phyloP scores from a whole-genome alignment of 2,797 vertebrate species.

The Cirrhinus mrigala region DNA sequence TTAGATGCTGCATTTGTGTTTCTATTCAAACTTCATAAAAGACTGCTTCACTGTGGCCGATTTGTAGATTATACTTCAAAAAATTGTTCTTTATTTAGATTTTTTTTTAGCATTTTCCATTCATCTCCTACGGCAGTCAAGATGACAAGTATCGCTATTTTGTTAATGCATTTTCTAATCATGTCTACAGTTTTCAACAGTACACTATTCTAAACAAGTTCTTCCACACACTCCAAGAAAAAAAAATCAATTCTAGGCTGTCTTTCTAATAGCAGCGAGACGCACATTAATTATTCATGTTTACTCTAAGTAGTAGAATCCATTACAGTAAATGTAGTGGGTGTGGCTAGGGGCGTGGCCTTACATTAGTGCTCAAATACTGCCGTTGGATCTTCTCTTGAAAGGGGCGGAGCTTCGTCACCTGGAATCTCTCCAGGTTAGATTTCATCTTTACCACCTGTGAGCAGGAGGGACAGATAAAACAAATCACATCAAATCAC shows the following conservation, averaged over 20 bases:
- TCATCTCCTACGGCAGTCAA: too few species aligned
- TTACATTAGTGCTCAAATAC: constrained; percentile 97
- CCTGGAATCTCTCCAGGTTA: constrained; percentile 96
- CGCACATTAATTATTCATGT: background rate
- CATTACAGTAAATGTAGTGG: background rate
- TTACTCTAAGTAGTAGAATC: background rate
- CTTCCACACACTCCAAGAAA: background rate
- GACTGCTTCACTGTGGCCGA: too few species aligned
- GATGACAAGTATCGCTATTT: too few species aligned
- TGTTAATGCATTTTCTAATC: too few species aligned
- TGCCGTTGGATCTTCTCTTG: constrained; percentile 96
- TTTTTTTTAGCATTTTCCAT: too few species aligned
- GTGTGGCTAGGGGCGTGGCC: constrained; percentile 56
- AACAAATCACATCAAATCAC: background rate
- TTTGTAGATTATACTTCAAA: too few species aligned
- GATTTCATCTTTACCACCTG: constrained; percentile 97
- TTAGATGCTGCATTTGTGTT: too few species aligned
- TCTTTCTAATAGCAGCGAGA: background rate
- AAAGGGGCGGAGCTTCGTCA: constrained; percentile 95
- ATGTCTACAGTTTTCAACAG: too few species aligned
- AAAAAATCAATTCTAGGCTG: background rate
- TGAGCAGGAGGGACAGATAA: background rate
- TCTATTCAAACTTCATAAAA: too few species aligned
- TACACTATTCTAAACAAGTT: background rate
- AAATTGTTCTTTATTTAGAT: too few species aligned